Evolutionary conservation across 2,888 invertebrate species (phyloP), one percentile per base, ranked within the genome.

Genomic region (Polietes domitor): DNA sequence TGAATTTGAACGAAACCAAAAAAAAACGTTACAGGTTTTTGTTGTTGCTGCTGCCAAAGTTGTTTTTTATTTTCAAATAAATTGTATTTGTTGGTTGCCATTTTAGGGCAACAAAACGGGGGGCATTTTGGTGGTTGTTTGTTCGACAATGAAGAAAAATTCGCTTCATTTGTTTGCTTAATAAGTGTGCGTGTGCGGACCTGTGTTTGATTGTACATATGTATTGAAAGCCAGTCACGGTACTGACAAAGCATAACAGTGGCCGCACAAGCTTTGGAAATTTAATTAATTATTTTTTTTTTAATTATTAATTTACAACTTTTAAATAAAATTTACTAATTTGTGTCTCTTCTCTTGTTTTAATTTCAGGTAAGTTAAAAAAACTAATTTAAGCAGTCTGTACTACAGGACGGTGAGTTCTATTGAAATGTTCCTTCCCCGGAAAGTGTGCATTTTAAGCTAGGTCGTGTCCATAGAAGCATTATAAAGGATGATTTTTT

Each of bases 111-210:
- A 55, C 50, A 71, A 43, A 41, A 73, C 15, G 28, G 28, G 26
- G 21, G 15, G 21, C 1, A 58, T 53, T 32, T 76, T 75, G 71
- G 65, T 77, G 77, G 74, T 80, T 84, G 80, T 74, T 77, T 41
- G 61, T 43, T 43, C 50, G 65, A 75, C 63, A 83, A 71, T 74
- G 75, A 68, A 74, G 21, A 21, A 77, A 84, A 80, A 75, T 65
- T 65, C 74, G 71, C 26, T 77, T 83, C 75, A 78, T 76, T 80
- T 75, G 74, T 80, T 71, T 74, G 63, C 47, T 71, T 41, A 21
- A 65, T 17, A 65, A 15, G 21, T 61, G 58, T 21, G 15, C 10
- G 55, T 55, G 21, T 19, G 55, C 21, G 24, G 32, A 4, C n/a
- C n/a, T n/a, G n/a, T n/a, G 37, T 37, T 12, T 37, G 37, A 82